Evolutionary conservation across 2,888 invertebrate species (phyloP).

Genomic region (Rhynchonema sp.): DNA sequence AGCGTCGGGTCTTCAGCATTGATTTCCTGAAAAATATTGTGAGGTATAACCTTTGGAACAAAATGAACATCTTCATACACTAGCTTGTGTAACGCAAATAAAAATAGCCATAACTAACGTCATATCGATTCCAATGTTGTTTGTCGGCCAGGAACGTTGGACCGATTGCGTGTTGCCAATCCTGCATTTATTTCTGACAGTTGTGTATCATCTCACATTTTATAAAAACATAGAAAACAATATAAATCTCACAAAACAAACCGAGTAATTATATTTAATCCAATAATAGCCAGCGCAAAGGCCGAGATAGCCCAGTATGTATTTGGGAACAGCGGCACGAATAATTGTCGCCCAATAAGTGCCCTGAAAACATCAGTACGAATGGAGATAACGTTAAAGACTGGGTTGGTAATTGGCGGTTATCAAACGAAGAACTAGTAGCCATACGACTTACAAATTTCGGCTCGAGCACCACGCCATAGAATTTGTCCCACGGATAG

Average conservation of each 20-base stretch:
- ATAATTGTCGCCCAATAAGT: constrained; percentile 18
- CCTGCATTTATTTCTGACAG: too few relatives aligned
- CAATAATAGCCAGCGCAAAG: constrained; percentile 19
- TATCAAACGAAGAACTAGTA: too few relatives aligned
- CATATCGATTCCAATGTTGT: too few relatives aligned
- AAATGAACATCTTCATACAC: too few relatives aligned
- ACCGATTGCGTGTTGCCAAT: too few relatives aligned
- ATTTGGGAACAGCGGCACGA: constrained; percentile 19
- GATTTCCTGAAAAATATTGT: background rate
- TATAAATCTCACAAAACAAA: background rate
- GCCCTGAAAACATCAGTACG: constrained; percentile 9
- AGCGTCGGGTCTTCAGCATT: background rate
- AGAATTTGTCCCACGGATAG: constrained; percentile 23
- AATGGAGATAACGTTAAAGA: background rate
- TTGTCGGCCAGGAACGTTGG: too few relatives aligned
- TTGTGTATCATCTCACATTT: too few relatives aligned
- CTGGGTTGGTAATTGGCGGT: too few relatives aligned
- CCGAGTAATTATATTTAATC: constrained; percentile 19
- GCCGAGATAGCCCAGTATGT: constrained; percentile 15
- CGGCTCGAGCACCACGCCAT: constrained; percentile 21
- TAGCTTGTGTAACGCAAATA: too few relatives aligned
- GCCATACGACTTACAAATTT: constrained; percentile 18
- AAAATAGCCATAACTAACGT: too few relatives aligned
- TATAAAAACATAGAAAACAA: too few relatives aligned
- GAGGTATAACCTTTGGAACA: too few relatives aligned